Percentiles rank a stretch among this genome's conserved stretches.
Conservation (phyloP, 2,888 invertebrate species). For the Diplazon laetatorius region DNA sequence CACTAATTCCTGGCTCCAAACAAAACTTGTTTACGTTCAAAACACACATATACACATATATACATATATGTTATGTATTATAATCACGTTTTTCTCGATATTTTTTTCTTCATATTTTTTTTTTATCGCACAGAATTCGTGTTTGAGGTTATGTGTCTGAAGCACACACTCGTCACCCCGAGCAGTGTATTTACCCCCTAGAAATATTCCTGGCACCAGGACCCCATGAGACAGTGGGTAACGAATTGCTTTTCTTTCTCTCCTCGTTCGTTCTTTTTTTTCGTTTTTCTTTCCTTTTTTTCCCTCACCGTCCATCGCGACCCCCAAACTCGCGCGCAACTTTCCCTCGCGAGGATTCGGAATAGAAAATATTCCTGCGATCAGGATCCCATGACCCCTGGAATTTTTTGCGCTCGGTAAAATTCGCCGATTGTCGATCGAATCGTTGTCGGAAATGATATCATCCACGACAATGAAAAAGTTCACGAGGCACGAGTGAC, state of each 20-base stretch:
- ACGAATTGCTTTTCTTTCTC: no score
- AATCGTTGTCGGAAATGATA: neutral
- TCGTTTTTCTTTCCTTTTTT: slow-evolving; percentile 40
- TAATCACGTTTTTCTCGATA: no score
- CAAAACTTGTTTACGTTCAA: neutral
- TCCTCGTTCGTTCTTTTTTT: no score
- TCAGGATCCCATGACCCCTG: slow-evolving; percentile 69
- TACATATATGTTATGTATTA: no score
- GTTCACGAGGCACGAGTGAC: no score
- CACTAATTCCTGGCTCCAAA: neutral
- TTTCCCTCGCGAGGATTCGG: slow-evolving; percentile 54
- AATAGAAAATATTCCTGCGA: slow-evolving; percentile 71
- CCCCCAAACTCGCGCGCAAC: neutral
- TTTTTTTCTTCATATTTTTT: neutral
- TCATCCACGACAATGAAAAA: neutral
- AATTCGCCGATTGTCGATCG: no score
- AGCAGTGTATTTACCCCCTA: slow-evolving; percentile 63
- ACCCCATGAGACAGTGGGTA: slow-evolving; percentile 63
- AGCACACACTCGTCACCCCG: slow-evolving; percentile 2
- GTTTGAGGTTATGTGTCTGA: neutral
- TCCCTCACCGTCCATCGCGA: neutral
- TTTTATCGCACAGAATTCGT: neutral
- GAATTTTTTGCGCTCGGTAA: slow-evolving; percentile 48
- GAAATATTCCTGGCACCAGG: slow-evolving; percentile 69
- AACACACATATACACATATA: no score